Base-by-base conservation (phyloP, 2,113 vertebrate genomes). In the Takifugu bimaculatus region DNA sequence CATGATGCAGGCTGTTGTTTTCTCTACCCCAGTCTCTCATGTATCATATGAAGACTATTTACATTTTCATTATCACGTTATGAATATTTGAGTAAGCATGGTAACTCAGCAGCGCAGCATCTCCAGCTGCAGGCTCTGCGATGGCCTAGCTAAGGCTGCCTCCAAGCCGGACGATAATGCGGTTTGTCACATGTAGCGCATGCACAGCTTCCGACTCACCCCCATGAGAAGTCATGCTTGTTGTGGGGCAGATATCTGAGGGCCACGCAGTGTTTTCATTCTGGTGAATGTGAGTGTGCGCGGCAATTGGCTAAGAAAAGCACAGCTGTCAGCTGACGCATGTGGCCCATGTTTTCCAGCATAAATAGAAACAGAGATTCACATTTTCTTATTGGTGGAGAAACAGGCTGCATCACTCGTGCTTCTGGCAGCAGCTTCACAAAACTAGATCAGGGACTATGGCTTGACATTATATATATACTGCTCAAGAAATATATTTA, bases 161-260 rank as follows among this genome's bases (percentile, higher is more conserved):
- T 81, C 75, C 83, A 74, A 74, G 66, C 77, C 82, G 79, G 75
- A 82, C 85, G 74, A 74, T 90, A 89, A 90, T 88, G 80, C 39
- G 75, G 83, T 81, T 77, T 90, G 90, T 91, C 90, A 91, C 81
- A 89, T 90, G 84, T 87, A 83, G 86, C 70, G 80, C 85, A 87
- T 83, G 80, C 83, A 87, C 81, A 81, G 82, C 82, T 78, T 88
- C 84, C 77, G 74, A 72, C 82, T 83, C 84, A 82, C 65, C 72
- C 80, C 80, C 84, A 85, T 69, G 75, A 85, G 75, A 66, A 84
- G 85, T 57, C 75, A 73, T 79, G 63, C 85, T 85, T 90, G 90
- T 90, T 88, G 90, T 90, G 87, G 84, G 91, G 91, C 89, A 92
- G 90, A 91, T 87, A 88, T 81, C 74, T 53, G 75, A 79, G 73